Percentiles rank a stretch among this genome's conserved stretches.
These are phyloP conservation scores for Cabera pusaria DNA, from an alignment of 2,888 invertebrate genomes.

Conservation along the genomic window DNA sequence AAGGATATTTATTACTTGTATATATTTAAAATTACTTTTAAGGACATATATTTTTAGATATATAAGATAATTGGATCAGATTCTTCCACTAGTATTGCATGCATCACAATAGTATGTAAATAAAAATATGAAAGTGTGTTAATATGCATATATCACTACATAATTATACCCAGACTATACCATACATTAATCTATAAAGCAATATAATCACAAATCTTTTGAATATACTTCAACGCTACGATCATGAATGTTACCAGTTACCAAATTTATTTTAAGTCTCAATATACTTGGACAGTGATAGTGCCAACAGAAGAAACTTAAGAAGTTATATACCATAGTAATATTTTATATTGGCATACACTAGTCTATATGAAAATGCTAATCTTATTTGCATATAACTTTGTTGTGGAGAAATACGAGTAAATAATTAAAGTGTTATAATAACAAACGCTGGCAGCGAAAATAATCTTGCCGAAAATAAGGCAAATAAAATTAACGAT, in stretches of 20 bases:
- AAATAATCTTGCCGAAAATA: constrained; percentile 27
- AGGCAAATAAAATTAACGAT: constrained; percentile 43
- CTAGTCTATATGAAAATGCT: constrained; percentile 45
- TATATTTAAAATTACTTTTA: constrained; percentile 56
- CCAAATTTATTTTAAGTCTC: neutral
- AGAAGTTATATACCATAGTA: neutral
- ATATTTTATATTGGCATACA: constrained; percentile 20
- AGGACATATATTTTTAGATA: constrained; percentile 49
- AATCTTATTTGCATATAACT: too few relatives aligned
- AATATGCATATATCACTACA: constrained; percentile 50
- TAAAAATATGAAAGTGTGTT: constrained; percentile 52
- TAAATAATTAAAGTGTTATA: constrained; percentile 16
- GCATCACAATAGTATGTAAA: constrained; percentile 41
- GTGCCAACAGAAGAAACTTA: constrained; percentile 40
- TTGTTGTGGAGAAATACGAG: constrained; percentile 26
- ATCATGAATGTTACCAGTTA: constrained; percentile 5
- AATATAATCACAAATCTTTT: too few relatives aligned
- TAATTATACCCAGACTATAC: constrained; percentile 58
- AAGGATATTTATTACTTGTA: constrained; percentile 79
- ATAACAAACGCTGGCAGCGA: constrained; percentile 32
- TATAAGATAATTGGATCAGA: constrained; percentile 53
- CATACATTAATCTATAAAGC: too few relatives aligned
- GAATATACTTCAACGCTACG: too few relatives aligned
- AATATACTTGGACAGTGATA: constrained; percentile 32
- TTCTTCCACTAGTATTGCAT: constrained; percentile 55